These are phyloP conservation scores for Hyperoodon ampullatus DNA, from an alignment of 2,113 vertebrate species.

Conservation along the genomic window DNA sequence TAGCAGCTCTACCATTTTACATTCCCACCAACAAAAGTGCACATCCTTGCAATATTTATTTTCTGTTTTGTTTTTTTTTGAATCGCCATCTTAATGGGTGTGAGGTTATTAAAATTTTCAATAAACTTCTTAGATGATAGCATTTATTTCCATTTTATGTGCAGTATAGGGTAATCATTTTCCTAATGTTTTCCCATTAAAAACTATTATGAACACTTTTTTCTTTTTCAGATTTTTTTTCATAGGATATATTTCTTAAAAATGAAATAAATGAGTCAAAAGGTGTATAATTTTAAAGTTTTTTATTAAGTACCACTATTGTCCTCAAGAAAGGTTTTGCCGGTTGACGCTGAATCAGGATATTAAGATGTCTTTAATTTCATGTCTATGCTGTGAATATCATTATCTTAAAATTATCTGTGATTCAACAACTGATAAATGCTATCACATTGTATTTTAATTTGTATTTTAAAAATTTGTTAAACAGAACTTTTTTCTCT, in stretches of 20 bases:
- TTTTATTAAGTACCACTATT: background rate
- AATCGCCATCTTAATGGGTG: background rate
- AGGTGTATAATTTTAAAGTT: background rate
- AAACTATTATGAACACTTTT: background rate
- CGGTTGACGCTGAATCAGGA: background rate
- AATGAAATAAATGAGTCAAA: conserved; percentile 36
- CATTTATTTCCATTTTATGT: background rate
- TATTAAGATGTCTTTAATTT: background rate
- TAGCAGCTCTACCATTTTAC: background rate
- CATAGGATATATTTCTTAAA: conserved; percentile 37
- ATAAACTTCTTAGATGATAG: background rate
- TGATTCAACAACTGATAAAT: background rate
- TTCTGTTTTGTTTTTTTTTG: background rate
- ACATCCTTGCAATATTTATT: background rate
- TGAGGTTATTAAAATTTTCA: conserved; percentile 33
- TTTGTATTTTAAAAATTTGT: conserved; percentile 23
- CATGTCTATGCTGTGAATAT: background rate
- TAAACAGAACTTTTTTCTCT: background rate
- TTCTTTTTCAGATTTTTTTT: conserved; percentile 26
- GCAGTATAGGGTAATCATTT: background rate
- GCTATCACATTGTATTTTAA: conserved; percentile 11
- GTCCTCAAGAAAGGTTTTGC: background rate
- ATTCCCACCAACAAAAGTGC: background rate
- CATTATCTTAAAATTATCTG: background rate
- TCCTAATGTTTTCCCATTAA: background rate